Base-by-base conservation (phyloP, 2,797 vertebrate species). In the Oryzias dopingdopingensis region DNA sequence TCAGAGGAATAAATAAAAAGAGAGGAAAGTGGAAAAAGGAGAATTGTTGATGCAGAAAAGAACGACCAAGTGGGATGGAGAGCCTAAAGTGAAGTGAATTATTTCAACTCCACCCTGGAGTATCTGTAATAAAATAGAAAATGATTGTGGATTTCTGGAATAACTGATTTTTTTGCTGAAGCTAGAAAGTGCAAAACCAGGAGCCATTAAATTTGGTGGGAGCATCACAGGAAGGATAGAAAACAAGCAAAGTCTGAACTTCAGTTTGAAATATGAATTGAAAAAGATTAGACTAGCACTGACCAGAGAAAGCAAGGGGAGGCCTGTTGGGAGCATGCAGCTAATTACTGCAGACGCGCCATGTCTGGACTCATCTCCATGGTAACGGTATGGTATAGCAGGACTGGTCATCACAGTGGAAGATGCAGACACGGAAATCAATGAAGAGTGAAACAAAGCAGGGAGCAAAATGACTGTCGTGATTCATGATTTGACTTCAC, bases 341-440 rank as follows among this genome's bases (percentile, higher is more conserved):
- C 82, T 90, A 90, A 89, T 88, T 87, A 85, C 82, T 86, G 76
- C 87, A 86, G 83, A 80, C 78, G 58, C 82, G 82, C 84, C 69
- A 69, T 80, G 85, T 89, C 86, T 85, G 82, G 76, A 84, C 76
- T 75, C 70, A 63, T 89, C 84, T 84, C 88, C 84, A 88, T 89
- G 82, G 88, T 80, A 87, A 90, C 84, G 77, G 80, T 82, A 87
- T 72, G 76, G 82, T 74, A 76, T 57, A 58, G 72, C 73, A 65
- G 49, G 58, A 66, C 77, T 44, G 75, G 80, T 75, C 80, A 65
- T 59, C 45, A 65, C 70, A 74, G 72, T 84, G 74, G 74, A 82
- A 79, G 80, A 82, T 59, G 56, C 70, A 78, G 68, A 81, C 56
- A 42, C 74, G 64, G 58, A 86, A 86, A 88, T 89, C 85, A 74